Evolutionary conservation across 92 coral and sea anemone genomes (phyloP), one percentile per base, ranked within the genome.

Genomic region (Zoanthus sansibaricus): DNA sequence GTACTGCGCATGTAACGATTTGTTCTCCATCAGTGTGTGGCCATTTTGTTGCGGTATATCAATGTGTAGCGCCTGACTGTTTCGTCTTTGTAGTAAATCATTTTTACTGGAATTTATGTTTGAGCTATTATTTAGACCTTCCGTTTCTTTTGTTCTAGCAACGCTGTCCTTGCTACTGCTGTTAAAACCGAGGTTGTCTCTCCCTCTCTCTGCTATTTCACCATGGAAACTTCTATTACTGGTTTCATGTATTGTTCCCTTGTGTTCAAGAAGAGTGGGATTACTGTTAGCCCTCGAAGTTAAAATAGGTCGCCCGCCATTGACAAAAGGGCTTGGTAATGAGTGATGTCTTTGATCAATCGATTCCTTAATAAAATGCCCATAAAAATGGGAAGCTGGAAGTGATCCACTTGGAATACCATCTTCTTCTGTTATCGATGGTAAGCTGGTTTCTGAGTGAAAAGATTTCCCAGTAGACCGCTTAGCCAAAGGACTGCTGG

Each of bases 51-150:
- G 86, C 18, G 92, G 76, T 64, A 84, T 75, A 4, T 88, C 89
- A 4, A 95, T 72, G 64, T 87, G 91, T 51, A 95, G n/a, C 9
- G 82, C 76, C 1, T 77, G 94, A 9, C 86, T 90, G 25, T 55
- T 92, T 1, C 94, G 94, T 74, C 96, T 79, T 47, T 89, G 90
- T 21, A 89, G 77, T 71, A 94, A 76, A 7, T 67, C 77, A 5
- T 18, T n/a, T 20, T 33, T 52, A 37, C 1, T 37, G 42, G 42
- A 37, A 44, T 76, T 44, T 15, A 1, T 37, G 18, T 16, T 8
- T 3, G 15, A 9, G 10, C 58, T 54, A 54, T 54, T 10, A 7
- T 17, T 2, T 52, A 9, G 7, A 44, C 45, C 17, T 45, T 33
- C 55, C 48, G 9, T 5, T 49, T 70, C 33, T 88, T n/a, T 9